These are phyloP conservation scores for Sceloporus undulatus DNA, from an alignment of 2,113 vertebrate species.

Conservation along the genomic window DNA sequence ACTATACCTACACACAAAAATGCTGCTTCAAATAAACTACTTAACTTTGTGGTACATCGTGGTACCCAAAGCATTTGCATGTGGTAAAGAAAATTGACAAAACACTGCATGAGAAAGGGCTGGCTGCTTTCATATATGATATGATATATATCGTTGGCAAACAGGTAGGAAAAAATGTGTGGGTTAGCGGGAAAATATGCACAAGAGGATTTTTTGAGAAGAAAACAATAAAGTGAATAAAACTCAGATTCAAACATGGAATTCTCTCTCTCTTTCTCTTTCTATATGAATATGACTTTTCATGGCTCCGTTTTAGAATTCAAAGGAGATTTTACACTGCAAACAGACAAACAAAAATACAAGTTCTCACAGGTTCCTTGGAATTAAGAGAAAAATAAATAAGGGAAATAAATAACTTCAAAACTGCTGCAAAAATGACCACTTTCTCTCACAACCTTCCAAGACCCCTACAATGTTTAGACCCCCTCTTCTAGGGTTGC, in stretches of 20 bases:
- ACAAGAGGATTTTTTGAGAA: neutral
- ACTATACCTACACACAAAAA: no score
- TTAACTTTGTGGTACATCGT: no score
- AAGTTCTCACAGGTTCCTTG: neutral
- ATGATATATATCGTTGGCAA: neutral
- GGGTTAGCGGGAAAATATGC: neutral
- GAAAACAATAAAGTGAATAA: neutral
- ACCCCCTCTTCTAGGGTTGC: no score
- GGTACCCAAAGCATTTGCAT: no score
- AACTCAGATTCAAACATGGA: neutral
- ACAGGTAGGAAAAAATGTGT: neutral
- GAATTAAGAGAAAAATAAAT: no score
- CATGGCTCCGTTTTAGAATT: neutral
- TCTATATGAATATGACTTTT: neutral
- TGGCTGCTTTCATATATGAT: neutral
- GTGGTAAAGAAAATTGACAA: no score
- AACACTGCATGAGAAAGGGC: neutral
- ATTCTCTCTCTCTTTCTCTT: no score
- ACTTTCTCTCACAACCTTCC: no score
- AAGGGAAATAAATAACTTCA: no score
- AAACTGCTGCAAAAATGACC: no score
- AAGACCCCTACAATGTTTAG: no score
- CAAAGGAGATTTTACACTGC: neutral
- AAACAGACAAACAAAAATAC: neutral
- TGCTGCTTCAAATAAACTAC: no score